A percentile compares a stretch with the other conserved stretches of the same genome.
phyloP scores from a whole-genome alignment of 2,888 invertebrate genomes.

The Andrena minutula region DNA sequence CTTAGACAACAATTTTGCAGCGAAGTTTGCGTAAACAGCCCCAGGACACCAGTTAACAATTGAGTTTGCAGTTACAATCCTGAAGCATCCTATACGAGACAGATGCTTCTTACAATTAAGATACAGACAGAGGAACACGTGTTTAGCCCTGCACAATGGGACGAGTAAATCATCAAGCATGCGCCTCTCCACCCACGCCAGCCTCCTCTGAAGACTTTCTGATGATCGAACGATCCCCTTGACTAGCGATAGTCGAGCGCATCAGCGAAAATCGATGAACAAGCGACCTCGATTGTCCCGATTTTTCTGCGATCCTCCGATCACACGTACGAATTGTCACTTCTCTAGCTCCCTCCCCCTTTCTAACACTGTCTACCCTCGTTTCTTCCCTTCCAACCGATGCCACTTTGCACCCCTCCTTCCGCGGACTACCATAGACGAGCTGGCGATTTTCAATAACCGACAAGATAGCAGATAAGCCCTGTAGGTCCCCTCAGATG shows the following conservation, averaged over 20 bases:
- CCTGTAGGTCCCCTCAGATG: slow-evolving; percentile 48
- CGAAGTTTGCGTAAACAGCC: too few species aligned
- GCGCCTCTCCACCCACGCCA: slow-evolving; percentile 10
- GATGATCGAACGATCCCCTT: slow-evolving; percentile 37
- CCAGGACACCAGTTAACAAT: too few species aligned
- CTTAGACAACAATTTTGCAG: too few species aligned
- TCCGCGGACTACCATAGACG: background rate
- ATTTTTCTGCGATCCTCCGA: slow-evolving; percentile 18
- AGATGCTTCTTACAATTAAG: slow-evolving; percentile 43
- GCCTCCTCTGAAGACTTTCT: slow-evolving; percentile 27
- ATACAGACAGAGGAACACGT: slow-evolving; percentile 20
- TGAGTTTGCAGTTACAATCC: background rate
- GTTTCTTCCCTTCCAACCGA: background rate
- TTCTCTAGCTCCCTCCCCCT: background rate
- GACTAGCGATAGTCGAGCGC: slow-evolving; percentile 17
- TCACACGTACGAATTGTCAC: slow-evolving; percentile 37
- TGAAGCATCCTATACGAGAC: slow-evolving; percentile 4
- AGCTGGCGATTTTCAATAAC: slow-evolving; percentile 68
- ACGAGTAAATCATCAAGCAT: slow-evolving; percentile 16
- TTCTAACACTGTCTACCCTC: background rate
- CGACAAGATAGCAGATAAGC: slow-evolving; percentile 69
- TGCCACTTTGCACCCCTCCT: slow-evolving; percentile 27
- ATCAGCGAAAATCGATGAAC: slow-evolving; percentile 56
- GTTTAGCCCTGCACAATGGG: slow-evolving; percentile 15
- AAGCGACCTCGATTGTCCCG: background rate